Conservation (phyloP, 2,888 invertebrate species). For the Halictus ligatus region DNA sequence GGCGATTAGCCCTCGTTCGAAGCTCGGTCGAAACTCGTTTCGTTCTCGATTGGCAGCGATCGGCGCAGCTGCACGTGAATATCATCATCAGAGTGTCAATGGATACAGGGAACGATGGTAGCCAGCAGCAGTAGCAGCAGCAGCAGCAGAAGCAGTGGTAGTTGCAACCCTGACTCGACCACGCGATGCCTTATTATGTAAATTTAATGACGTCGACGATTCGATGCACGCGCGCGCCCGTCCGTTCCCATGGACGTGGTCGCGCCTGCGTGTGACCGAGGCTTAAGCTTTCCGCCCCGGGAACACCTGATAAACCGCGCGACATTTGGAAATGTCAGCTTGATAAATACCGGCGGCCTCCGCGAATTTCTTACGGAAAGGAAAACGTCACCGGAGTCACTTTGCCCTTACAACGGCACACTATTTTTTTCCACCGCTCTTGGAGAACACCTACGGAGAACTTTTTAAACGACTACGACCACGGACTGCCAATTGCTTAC, state of each 20-base stretch:
- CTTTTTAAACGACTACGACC: not conserved
- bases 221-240: conserved; percentile 60
- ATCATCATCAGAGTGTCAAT: conserved; percentile 48
- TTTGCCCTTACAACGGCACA: not conserved
- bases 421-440: not conserved
- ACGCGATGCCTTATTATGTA: conserved; percentile 81
- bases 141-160: conserved; percentile 24
- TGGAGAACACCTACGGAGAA: not conserved
- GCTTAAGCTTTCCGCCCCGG: conserved; percentile 58
- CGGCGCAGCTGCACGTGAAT: conserved; percentile 62
- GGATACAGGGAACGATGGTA: conserved; percentile 12
- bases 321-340: conserved; percentile 79
- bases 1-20: conserved; percentile 17
- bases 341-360: conserved; percentile 70
- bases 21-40: conserved; percentile 52
- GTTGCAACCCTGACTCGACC: conserved; percentile 49
- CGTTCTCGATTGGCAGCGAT: conserved; percentile 58
- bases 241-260: conserved; percentile 52
- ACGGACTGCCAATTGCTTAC: too few species aligned
- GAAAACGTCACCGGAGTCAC: not conserved
- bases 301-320: conserved; percentile 72
- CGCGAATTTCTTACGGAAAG: conserved; percentile 34
- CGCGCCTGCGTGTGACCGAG: conserved; percentile 59
- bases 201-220: conserved; percentile 77
- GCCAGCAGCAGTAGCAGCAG: not conserved